Conservation (phyloP, 1,140 invertebrate species). For the Nasonia longicornis region DNA sequence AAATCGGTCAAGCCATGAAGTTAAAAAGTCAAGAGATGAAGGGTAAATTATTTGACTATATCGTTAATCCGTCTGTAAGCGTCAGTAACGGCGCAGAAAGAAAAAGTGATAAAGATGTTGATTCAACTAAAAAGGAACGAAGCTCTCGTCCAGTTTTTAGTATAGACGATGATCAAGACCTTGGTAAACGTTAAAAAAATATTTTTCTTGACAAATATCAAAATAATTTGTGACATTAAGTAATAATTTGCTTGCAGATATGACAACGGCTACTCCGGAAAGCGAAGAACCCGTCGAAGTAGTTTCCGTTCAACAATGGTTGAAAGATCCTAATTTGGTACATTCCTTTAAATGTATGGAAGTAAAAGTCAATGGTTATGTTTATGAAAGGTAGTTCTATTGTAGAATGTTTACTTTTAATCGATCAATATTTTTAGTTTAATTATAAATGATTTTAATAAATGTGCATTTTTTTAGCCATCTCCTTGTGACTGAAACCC, state of each 20-base stretch:
- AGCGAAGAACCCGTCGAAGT: conserved; percentile 78
- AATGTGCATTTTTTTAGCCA: conserved; percentile 69
- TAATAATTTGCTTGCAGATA: conserved; percentile 54
- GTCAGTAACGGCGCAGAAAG: conserved; percentile 71
- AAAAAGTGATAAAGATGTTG: conserved; percentile 82
- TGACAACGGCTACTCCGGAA: conserved; percentile 64
- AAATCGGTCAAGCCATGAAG: conserved; percentile 85
- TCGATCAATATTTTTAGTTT: conserved; percentile 1
- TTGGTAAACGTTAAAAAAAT: conserved; percentile 49
- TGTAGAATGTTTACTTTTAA: not conserved
- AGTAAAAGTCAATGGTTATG: conserved; percentile 87
- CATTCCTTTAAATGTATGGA: conserved; percentile 92
- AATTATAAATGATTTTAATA: conserved; percentile 33
- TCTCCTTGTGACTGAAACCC: conserved; percentile 88
- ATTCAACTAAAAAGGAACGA: conserved; percentile 87
- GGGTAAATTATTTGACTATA: conserved; percentile 93
- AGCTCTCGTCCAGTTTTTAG: conserved; percentile 94
- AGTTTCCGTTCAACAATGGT: conserved; percentile 80
- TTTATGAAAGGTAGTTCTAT: conserved; percentile 78
- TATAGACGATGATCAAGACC: conserved; percentile 92
- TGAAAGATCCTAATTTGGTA: conserved; percentile 87
- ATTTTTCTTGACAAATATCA: conserved; percentile 15
- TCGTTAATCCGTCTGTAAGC: conserved; percentile 84
- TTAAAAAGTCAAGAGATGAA: conserved; percentile 93
- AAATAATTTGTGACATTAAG: not conserved